Evolutionary conservation across 1,140 invertebrate species (phyloP).

Genomic region (Orussus abietinus): DNA sequence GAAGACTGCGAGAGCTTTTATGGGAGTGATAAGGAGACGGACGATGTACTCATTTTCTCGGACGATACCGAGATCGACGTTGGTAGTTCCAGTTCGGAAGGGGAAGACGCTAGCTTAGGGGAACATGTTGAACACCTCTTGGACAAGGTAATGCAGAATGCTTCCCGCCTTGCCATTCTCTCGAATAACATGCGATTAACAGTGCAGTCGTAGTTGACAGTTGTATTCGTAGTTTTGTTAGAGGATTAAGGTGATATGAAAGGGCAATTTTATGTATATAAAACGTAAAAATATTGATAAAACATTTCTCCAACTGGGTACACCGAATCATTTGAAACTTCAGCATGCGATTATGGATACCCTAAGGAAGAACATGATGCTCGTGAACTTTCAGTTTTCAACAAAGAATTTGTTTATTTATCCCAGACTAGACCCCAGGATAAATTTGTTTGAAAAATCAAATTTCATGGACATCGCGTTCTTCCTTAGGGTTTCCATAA

Average conservation of each 20-base stretch:
- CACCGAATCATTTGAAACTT: too few species aligned
- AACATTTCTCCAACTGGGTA: too few species aligned
- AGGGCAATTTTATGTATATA: too few species aligned
- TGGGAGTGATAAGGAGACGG: slow-evolving; percentile 62
- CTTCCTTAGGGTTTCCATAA: too few species aligned
- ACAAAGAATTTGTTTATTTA: too few species aligned
- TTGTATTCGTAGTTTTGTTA: neutral
- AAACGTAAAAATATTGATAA: too few species aligned
- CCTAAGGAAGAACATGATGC: neutral
- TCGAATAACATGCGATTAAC: neutral
- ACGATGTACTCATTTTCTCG: slow-evolving; percentile 67
- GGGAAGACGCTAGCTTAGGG: slow-evolving; percentile 36
- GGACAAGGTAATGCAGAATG: slow-evolving; percentile 41
- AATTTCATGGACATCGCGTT: too few species aligned
- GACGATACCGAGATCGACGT: slow-evolving; percentile 59
- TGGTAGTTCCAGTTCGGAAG: slow-evolving; percentile 45
- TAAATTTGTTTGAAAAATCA: too few species aligned
- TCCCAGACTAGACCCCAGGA: too few species aligned
- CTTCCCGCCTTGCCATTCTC: neutral
- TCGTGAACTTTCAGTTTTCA: too few species aligned
- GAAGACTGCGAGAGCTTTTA: slow-evolving; percentile 61
- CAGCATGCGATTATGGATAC: too few species aligned
- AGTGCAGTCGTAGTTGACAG: neutral
- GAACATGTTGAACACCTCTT: slow-evolving; percentile 40
- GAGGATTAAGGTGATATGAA: too few species aligned